Evolutionary conservation across 1,140 invertebrate species (phyloP).

Genomic region (Atta colombica): DNA sequence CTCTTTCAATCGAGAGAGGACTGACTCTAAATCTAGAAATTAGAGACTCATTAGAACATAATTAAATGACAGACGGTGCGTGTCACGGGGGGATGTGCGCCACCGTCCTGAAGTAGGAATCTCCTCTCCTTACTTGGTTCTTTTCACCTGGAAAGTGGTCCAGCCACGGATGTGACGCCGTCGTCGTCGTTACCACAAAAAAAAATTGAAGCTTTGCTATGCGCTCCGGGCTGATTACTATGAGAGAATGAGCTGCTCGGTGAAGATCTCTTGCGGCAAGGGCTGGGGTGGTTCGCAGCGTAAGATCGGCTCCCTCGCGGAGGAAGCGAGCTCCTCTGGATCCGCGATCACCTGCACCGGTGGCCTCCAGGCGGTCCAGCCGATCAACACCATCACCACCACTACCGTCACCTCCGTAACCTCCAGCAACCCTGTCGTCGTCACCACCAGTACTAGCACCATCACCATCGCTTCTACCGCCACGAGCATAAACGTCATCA

Average conservation of each 20-base stretch:
- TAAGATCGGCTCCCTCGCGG: conserved; percentile 82
- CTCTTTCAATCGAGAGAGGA: too few species aligned
- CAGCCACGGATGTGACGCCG: neutral
- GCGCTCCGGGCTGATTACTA: conserved; percentile 72
- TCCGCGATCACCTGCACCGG: conserved; percentile 34
- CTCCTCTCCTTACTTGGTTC: neutral
- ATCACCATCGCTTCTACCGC: conserved; percentile 23
- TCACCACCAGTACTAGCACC: conserved; percentile 14
- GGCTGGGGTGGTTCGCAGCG: conserved; percentile 83
- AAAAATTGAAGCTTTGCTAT: conserved; percentile 61
- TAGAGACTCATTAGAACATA: too few species aligned
- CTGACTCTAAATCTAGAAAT: too few species aligned
- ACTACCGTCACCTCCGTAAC: conserved; percentile 7
- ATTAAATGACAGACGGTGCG: neutral
- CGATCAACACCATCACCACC: conserved; percentile 30
- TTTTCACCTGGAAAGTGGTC: neutral
- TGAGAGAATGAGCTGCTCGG: conserved; percentile 85
- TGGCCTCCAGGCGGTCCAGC: conserved; percentile 43
- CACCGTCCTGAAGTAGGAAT: neutral
- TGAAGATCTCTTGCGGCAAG: conserved; percentile 84
- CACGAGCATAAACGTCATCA: neutral
- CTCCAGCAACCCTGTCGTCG: conserved; percentile 8
- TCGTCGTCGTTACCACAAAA: neutral
- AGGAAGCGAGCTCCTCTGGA: conserved; percentile 74
- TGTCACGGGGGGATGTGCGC: conserved; percentile 13